These are phyloP conservation scores for Polyommatus iphigenia DNA, from an alignment of 2,888 invertebrate genomes.

Conservation along the genomic window DNA sequence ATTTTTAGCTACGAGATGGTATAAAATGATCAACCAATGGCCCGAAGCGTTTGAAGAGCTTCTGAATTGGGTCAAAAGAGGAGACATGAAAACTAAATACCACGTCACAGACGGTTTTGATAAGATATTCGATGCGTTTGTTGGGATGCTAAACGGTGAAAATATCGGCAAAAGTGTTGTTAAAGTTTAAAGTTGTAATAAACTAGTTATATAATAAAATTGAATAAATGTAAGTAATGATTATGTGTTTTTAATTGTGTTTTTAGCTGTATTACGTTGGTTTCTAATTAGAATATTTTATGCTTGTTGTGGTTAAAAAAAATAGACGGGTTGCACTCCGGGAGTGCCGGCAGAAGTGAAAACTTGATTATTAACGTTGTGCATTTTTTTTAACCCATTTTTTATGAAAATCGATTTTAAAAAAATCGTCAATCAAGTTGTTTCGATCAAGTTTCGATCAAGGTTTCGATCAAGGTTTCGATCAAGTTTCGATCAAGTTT, in stretches of 20 bases:
- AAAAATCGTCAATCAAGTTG: too few species aligned
- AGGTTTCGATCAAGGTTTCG: too few species aligned
- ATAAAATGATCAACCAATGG: constrained; percentile 60
- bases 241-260: background rate
- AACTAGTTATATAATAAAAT: background rate
- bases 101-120: constrained; percentile 85
- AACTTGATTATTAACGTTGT: too few species aligned
- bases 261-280: background rate
- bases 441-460: too few species aligned
- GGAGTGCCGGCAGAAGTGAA: too few species aligned
- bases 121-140: constrained; percentile 83
- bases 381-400: too few species aligned
- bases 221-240: background rate
- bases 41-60: constrained; percentile 80
- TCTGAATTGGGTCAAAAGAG: constrained; percentile 81
- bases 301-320: too few species aligned
- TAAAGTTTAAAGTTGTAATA: constrained; percentile 55
- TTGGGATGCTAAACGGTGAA: constrained; percentile 81
- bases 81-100: constrained; percentile 83
- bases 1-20: constrained; percentile 77
- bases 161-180: constrained; percentile 86
- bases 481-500: too few species aligned
- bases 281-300: too few species aligned
- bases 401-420: too few species aligned
- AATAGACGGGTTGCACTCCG: too few species aligned